A percentile compares a stretch with the other conserved stretches of the same genome.
Conservation (phyloP, 2,113 vertebrate genomes). For the Gymnobelideus leadbeateri region DNA sequence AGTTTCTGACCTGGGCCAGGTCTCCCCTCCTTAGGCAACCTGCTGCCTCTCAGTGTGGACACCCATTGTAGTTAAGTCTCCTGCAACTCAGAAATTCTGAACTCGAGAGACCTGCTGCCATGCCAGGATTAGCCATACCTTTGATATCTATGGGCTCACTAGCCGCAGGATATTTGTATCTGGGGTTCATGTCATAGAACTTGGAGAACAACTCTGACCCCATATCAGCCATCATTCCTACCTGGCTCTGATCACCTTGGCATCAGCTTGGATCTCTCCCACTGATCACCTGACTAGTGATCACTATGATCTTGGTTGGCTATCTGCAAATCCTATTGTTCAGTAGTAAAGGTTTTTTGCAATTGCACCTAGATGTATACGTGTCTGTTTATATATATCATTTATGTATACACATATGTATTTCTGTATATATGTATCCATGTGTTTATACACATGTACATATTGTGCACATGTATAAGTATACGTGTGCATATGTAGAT, state of each 20-base stretch:
- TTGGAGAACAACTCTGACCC: not conserved
- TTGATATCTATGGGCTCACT: not conserved
- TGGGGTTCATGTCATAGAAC: not conserved
- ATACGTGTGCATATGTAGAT: not conserved
- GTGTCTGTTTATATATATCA: not conserved
- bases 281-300: not conserved
- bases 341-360: not conserved
- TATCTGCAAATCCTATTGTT: not conserved
- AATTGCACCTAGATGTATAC: not conserved
- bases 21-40: not conserved
- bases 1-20: not conserved
- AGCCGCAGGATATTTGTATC: not conserved
- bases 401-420: too few species aligned
- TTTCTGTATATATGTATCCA: too few species aligned
- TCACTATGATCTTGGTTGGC: not conserved
- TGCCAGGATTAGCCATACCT: not conserved
- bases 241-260: not conserved
- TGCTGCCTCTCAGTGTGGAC: not conserved
- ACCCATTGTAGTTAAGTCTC: not conserved
- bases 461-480: too few species aligned
- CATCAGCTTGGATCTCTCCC: not conserved
- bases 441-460: too few species aligned
- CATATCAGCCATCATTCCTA: not conserved
- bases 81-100: not conserved
- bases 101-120: not conserved